phyloP scores from a whole-genome alignment of 2,113 vertebrate genomes.

The Xenopus laevis region DNA sequence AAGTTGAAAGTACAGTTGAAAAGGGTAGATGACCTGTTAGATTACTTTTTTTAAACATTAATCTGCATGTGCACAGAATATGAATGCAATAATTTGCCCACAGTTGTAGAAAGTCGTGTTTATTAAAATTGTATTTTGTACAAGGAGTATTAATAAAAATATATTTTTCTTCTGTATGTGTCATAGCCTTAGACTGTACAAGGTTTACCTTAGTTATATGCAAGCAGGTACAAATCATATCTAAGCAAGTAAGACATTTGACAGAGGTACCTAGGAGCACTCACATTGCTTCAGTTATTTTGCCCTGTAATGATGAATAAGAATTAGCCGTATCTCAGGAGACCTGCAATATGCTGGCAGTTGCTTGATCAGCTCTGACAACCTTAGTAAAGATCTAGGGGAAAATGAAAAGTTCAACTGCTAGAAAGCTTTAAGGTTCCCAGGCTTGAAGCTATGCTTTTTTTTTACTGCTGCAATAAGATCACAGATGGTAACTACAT shows the following conservation, averaged over 20 bases:
- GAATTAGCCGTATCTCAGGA: constrained; percentile 43
- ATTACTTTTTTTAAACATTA: constrained; percentile 9
- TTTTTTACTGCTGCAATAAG: constrained; percentile 15
- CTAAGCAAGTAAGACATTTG: constrained; percentile 31
- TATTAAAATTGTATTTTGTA: not conserved
- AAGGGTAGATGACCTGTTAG: not conserved
- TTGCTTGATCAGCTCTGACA: constrained; percentile 52
- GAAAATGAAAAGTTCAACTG: constrained; percentile 34
- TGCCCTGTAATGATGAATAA: constrained; percentile 49
- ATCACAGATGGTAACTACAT: constrained; percentile 21
- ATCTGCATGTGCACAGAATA: constrained; percentile 29
- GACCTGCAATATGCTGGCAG: constrained; percentile 46
- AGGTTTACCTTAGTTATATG: constrained; percentile 30
- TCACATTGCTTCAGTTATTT: constrained; percentile 47
- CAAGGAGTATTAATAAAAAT: not conserved
- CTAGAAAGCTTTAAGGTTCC: constrained; percentile 33
- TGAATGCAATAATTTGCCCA: not conserved
- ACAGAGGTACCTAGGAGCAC: constrained; percentile 49
- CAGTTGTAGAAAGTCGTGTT: not conserved
- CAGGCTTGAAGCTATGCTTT: constrained; percentile 21
- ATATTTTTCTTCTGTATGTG: constrained; percentile 23
- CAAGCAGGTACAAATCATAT: constrained; percentile 8
- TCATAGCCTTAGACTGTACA: constrained; percentile 34
- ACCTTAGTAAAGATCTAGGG: constrained; percentile 46
- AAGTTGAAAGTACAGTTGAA: constrained; percentile 1